Evolutionary conservation across 2,113 vertebrate species (phyloP).

Genomic region (Eudyptes chrysolophus): DNA sequence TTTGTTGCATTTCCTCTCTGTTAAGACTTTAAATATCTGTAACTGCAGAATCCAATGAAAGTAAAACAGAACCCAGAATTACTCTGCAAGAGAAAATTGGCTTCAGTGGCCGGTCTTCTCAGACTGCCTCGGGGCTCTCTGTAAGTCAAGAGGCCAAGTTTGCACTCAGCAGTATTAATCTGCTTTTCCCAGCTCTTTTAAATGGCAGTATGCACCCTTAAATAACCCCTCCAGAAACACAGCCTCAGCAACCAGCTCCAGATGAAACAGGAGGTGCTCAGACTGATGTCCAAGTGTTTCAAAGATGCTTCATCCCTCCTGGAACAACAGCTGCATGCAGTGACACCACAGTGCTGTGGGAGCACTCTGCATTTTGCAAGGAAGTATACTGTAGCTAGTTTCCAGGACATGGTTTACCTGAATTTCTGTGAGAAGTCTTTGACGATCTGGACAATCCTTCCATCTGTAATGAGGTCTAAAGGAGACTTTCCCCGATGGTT

Average conservation of each 20-base stretch:
- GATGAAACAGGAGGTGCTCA: neutral
- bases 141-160: neutral
- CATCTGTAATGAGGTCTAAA: conserved; percentile 86
- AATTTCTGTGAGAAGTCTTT: conserved; percentile 92
- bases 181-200: neutral
- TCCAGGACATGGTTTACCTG: conserved; percentile 75
- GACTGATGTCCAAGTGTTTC: neutral
- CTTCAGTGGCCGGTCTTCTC: neutral
- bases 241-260: neutral
- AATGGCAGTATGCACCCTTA: neutral
- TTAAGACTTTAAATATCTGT: neutral
- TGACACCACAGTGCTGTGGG: neutral
- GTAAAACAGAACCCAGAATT: neutral
- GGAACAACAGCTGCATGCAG: neutral
- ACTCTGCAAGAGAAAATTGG: neutral
- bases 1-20: neutral
- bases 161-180: neutral
- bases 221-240: neutral
- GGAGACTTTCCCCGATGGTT: conserved; percentile 94
- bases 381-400: neutral
- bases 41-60: neutral
- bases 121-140: neutral
- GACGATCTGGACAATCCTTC: conserved; percentile 82
- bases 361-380: neutral
- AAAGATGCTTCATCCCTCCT: neutral